These are phyloP conservation scores for Albula goreensis DNA, from an alignment of 2,113 vertebrate species.

Conservation along the genomic window DNA sequence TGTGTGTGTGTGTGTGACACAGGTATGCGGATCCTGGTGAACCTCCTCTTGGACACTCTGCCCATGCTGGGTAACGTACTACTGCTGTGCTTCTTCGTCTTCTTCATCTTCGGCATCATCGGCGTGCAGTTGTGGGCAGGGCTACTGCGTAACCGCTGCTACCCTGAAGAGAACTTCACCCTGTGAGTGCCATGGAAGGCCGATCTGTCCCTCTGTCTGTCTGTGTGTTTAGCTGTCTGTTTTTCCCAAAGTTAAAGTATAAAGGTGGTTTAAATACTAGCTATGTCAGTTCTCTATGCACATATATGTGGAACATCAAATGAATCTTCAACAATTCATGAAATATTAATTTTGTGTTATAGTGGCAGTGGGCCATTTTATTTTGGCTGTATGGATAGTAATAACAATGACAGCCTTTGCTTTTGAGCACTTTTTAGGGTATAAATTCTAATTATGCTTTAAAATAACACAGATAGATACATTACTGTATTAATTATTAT, in stretches of 20 bases:
- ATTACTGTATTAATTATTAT: too few species aligned
- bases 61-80: constrained; percentile 98
- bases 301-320: neutral
- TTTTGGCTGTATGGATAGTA: too few species aligned
- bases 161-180: constrained; percentile 85
- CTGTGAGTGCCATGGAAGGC: constrained; percentile 70
- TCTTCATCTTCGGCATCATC: constrained; percentile 98
- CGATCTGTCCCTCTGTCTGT: neutral
- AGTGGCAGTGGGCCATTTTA: neutral
- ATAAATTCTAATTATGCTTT: too few species aligned
- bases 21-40: constrained; percentile 99
- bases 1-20: constrained; percentile 32
- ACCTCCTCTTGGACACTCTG: constrained; percentile 94
- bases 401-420: too few species aligned
- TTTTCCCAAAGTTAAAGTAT: neutral
- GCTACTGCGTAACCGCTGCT: constrained; percentile 94
- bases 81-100: constrained; percentile 98
- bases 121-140: constrained; percentile 98
- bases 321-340: neutral
- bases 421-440: too few species aligned
- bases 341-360: neutral
- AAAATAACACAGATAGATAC: too few species aligned
- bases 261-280: too few species aligned
- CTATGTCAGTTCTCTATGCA: too few species aligned
- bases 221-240: neutral